Percentiles rank a stretch among this genome's conserved stretches.
These are phyloP conservation scores for Drosophila kanapiae DNA, from an alignment of 1,140 invertebrate genomes.

Conservation along the genomic window DNA sequence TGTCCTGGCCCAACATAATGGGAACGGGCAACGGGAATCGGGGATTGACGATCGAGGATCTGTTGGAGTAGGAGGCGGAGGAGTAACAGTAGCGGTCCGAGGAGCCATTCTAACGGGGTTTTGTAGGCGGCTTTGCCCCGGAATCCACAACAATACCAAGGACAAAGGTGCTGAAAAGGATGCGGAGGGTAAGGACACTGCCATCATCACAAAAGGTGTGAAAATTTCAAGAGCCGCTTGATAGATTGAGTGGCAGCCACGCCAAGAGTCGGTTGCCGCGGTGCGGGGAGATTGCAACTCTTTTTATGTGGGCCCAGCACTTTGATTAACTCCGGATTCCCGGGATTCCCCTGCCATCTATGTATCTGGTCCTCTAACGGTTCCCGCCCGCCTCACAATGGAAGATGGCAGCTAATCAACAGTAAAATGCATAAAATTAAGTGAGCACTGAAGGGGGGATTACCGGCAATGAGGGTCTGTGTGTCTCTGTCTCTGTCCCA, in stretches of 20 bases:
- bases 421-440: conserved; percentile 81
- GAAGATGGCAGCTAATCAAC: conserved; percentile 76
- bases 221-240: conserved; percentile 62
- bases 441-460: conserved; percentile 51
- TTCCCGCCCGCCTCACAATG: conserved; percentile 49
- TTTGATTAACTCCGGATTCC: conserved; percentile 60
- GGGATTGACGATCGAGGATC: background rate
- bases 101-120: conserved; percentile 64
- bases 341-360: background rate
- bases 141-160: conserved; percentile 33
- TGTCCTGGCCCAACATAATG: conserved; percentile 49
- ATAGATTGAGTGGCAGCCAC: conserved; percentile 43
- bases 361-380: no score
- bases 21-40: conserved; percentile 37
- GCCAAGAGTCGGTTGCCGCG: no score
- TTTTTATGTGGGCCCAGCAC: conserved; percentile 57
- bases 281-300: conserved; percentile 35
- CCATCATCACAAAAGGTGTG: conserved; percentile 62
- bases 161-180: conserved; percentile 23
- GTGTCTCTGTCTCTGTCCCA: background rate
- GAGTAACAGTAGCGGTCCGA: conserved; percentile 13
- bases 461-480: conserved; percentile 13
- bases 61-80: background rate
- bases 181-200: conserved; percentile 5
- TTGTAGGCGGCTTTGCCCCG: conserved; percentile 67